Percentiles rank a stretch among this genome's conserved stretches.
Evolutionary conservation across 2,888 invertebrate species (phyloP).

Genomic region (Megastigmus dorsalis): DNA sequence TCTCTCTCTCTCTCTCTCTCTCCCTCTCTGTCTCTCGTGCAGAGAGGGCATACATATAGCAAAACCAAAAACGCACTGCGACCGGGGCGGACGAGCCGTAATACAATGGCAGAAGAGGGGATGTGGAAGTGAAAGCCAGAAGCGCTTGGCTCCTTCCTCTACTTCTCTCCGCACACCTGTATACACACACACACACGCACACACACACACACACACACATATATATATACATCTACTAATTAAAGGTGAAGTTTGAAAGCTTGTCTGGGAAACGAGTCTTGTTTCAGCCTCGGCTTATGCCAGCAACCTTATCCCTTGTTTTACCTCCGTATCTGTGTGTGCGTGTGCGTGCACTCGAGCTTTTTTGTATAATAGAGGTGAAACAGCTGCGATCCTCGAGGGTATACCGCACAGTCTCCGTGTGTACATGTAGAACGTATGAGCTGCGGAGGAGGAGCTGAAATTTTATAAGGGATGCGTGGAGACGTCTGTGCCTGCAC

Average conservation of each 20-base stretch:
- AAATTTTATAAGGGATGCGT: slow-evolving; percentile 8
- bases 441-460: neutral
- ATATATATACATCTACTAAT: no score
- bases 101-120: no score
- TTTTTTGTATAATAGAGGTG: slow-evolving; percentile 13
- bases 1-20: no score
- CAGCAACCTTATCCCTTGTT: slow-evolving; percentile 1
- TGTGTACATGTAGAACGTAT: neutral
- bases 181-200: no score
- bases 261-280: neutral
- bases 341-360: neutral
- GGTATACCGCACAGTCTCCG: neutral
- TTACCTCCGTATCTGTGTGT: neutral
- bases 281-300: neutral
- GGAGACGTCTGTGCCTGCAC: no score
- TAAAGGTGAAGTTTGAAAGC: slow-evolving; percentile 23
- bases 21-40: no score
- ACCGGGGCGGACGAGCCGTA: neutral
- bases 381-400: neutral
- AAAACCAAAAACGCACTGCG: slow-evolving; percentile 20
- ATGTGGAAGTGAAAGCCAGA: no score
- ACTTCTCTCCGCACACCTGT: neutral
- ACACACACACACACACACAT: no score
- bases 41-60: no score
- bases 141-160: no score